Evolutionary conservation across 2,888 invertebrate genomes (phyloP).

Genomic region (Plebejus anna): DNA sequence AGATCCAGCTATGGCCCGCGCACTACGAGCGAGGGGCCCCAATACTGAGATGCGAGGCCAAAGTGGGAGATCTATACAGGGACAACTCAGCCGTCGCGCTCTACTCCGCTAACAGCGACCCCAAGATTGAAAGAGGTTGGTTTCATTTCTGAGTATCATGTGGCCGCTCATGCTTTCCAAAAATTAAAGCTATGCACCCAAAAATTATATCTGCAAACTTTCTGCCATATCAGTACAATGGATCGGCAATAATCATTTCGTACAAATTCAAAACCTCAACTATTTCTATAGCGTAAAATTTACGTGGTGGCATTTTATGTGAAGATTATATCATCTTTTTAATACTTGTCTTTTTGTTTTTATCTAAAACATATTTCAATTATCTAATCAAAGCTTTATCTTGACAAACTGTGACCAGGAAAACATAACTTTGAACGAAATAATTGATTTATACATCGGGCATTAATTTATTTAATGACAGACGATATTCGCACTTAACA

Average conservation of each 20-base stretch:
- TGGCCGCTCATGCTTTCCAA: too few relatives aligned
- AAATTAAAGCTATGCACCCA: too few relatives aligned
- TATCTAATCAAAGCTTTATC: not conserved
- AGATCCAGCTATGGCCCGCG: conserved; percentile 80
- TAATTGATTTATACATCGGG: conserved; percentile 4
- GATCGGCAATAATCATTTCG: too few relatives aligned
- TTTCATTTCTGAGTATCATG: conserved; percentile 27
- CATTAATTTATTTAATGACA: conserved; percentile 7
- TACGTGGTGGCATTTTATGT: too few relatives aligned
- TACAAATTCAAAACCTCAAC: too few relatives aligned
- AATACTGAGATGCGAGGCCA: conserved; percentile 83
- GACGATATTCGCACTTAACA: not conserved
- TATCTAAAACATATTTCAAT: not conserved
- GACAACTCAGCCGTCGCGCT: conserved; percentile 81
- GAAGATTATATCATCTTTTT: too few relatives aligned
- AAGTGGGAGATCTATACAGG: conserved; percentile 81
- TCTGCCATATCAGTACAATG: too few relatives aligned
- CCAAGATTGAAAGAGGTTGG: conserved; percentile 85
- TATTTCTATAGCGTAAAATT: too few relatives aligned
- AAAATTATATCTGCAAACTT: too few relatives aligned
- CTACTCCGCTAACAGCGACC: conserved; percentile 82
- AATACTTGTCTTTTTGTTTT: too few relatives aligned
- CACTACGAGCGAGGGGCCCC: conserved; percentile 83
- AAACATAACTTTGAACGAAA: conserved; percentile 19
- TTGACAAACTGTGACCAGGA: not conserved